A percentile compares a stretch with the other conserved stretches of the same genome.
phyloP scores from a whole-genome alignment of 2,888 invertebrate species.

The Trissoscelio sp. region DNA sequence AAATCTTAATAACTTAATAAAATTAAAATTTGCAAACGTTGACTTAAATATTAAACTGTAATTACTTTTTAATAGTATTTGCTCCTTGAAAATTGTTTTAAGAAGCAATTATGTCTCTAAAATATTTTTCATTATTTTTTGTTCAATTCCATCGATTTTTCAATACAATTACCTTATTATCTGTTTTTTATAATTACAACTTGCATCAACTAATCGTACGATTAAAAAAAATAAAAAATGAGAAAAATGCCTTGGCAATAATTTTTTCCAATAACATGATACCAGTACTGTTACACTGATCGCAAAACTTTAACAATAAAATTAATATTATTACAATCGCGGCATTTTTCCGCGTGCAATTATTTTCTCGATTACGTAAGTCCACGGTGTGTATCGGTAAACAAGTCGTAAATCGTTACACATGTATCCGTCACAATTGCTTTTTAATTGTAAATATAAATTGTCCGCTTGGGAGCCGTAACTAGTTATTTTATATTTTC shows the following conservation, averaged over 20 bases:
- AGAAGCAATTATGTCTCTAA: too few species aligned
- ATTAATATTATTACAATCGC: conserved; percentile 60
- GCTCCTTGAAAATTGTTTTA: too few species aligned
- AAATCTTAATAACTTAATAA: conserved; percentile 8
- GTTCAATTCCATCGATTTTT: neutral
- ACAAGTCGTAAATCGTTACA: conserved; percentile 59
- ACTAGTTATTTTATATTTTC: conserved; percentile 57
- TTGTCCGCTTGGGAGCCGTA: conserved; percentile 36
- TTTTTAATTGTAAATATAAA: conserved; percentile 63
- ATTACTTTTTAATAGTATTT: too few species aligned
- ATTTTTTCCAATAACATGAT: neutral
- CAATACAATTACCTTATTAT: conserved; percentile 33
- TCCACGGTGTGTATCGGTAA: conserved; percentile 45
- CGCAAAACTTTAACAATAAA: conserved; percentile 63
- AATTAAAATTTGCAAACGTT: conserved; percentile 4
- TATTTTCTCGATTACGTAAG: conserved; percentile 60
- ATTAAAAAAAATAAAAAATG: conserved; percentile 24
- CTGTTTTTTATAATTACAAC: conserved; percentile 29
- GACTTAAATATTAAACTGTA: too few species aligned
- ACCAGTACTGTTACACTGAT: conserved; percentile 9
- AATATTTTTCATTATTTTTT: too few species aligned
- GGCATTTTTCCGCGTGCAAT: conserved; percentile 64
- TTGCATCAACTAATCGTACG: conserved; percentile 1
- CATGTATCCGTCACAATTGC: conserved; percentile 58
- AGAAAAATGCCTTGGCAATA: neutral